A percentile compares a stretch with the other conserved stretches of the same genome.
These are phyloP conservation scores for Synergus japonicus DNA, from an alignment of 2,888 invertebrate genomes.

Conservation along the genomic window DNA sequence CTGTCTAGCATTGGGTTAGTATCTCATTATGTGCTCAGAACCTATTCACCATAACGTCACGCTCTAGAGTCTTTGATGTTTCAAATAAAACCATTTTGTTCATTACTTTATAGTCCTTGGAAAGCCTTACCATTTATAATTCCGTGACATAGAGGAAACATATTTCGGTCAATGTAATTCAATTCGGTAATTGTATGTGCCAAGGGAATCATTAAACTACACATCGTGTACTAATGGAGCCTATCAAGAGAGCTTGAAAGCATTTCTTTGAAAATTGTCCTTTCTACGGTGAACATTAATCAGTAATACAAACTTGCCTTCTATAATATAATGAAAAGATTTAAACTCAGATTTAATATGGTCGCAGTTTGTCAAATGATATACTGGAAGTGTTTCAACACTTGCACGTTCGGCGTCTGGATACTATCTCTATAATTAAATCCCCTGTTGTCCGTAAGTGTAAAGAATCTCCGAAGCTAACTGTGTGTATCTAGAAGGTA, in stretches of 20 bases:
- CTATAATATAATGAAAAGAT: neutral
- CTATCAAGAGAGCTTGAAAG: neutral
- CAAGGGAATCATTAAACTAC: neutral
- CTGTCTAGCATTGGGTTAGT: neutral
- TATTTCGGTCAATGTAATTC: constrained; percentile 10
- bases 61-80: constrained; percentile 17
- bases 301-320: neutral
- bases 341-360: neutral
- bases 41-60: constrained; percentile 15
- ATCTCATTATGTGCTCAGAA: constrained; percentile 6
- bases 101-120: constrained; percentile 1
- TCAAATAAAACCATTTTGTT: constrained; percentile 11
- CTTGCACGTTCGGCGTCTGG: neutral
- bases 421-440: constrained; percentile 18
- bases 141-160: constrained; percentile 15
- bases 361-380: neutral
- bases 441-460: constrained; percentile 25
- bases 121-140: constrained; percentile 18
- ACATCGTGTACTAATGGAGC: neutral
- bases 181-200: neutral
- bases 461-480: constrained; percentile 7
- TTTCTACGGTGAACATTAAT: neutral
- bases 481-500: constrained; percentile 65
- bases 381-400: constrained; percentile 17
- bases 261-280: neutral